Percentiles rank a stretch among this genome's conserved stretches.
Conservation (phyloP, 2,797 vertebrate genomes). For the Eremophila alpestris region DNA sequence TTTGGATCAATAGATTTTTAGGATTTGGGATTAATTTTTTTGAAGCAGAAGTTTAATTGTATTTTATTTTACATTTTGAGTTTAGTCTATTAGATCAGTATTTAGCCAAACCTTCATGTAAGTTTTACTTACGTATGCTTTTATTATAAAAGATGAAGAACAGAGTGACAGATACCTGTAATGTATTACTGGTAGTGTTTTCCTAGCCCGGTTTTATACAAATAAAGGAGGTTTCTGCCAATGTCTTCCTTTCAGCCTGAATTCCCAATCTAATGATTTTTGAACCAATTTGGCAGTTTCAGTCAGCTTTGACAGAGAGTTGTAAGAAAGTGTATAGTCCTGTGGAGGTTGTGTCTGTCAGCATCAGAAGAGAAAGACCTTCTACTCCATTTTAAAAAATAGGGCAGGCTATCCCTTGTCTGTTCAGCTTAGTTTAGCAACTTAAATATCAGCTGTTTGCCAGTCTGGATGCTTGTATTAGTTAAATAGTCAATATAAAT, state of each 20-base stretch:
- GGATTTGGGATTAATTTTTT: background rate
- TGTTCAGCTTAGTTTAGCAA: background rate
- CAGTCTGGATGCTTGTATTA: background rate
- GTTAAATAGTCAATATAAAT: background rate
- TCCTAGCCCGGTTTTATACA: background rate
- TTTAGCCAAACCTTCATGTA: background rate
- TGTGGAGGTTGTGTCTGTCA: background rate
- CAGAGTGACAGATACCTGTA: background rate
- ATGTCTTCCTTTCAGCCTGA: background rate
- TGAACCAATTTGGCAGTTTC: background rate
- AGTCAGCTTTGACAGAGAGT: background rate
- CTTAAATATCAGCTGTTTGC: background rate
- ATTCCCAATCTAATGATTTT: background rate
- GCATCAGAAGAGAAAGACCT: background rate
- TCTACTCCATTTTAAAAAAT: background rate
- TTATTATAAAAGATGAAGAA: background rate
- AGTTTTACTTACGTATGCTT: background rate
- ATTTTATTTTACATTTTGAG: background rate
- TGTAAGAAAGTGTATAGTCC: background rate
- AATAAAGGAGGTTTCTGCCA: background rate
- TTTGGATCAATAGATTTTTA: background rate
- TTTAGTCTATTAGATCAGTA: background rate
- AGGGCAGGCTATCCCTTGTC: background rate
- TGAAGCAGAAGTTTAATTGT: background rate
- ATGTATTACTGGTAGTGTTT: background rate